Evolutionary conservation across 2,113 vertebrate species (phyloP), one percentile per base, ranked within the genome.

Genomic region (Clarias batrachus): DNA sequence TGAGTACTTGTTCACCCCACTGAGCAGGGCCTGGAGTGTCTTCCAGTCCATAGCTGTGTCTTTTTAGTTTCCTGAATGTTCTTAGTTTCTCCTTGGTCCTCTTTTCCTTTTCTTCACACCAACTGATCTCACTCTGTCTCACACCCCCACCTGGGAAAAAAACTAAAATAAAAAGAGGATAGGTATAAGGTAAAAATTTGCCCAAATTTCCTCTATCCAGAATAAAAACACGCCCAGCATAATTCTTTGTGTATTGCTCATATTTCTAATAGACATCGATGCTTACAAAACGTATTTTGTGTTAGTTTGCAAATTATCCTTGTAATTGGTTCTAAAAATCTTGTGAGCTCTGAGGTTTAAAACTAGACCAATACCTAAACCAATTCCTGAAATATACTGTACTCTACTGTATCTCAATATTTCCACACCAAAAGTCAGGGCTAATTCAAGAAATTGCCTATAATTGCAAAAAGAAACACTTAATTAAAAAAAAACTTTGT

Each of bases 1-100:
- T 57, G 96, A 97, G 90, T 96, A 97, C 88, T 96, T 96, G 91
- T 96, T 97, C 57, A 96, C 96, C 0, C 96, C 96, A 0, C 96
- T 97, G 81, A 97, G 95, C 56, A 97, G 92, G 71, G 90, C 93
- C 90, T 96, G 96, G 37, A 97, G 95, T 27, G 94, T 95, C 2
- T 93, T 95, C 97, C 97, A 97, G 91, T 97, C 96, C 96, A 97
- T 97, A 89, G 30, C 89, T 27, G 41, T 78, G 54, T 84, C 66
- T 85, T 57, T 27, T 79, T 90, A 85, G 90, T 78, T 71, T 59
- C 23, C 23, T 81, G 7, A 19, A 33, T 19, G 7, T 16, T 87
- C 70, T 87, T 16, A 17, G 65, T 14, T 59, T 80, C 8, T 1
- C 48, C 59, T 30, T 86, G 65, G 6, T 74, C 2, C 87, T 30